These are phyloP conservation scores for Mirza zaza DNA, from an alignment of 2,113 vertebrate species.

Conservation along the genomic window DNA sequence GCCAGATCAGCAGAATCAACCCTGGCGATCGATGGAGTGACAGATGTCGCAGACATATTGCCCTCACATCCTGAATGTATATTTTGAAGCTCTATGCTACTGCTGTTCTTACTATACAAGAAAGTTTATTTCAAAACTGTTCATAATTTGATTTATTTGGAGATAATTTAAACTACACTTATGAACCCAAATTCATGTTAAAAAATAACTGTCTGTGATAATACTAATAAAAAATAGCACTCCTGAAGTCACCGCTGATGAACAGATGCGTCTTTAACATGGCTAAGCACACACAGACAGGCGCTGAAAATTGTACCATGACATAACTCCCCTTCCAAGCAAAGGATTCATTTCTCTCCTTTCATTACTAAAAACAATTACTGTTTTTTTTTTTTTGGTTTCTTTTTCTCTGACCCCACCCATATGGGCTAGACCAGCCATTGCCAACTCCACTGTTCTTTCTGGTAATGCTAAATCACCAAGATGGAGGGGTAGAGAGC, in stretches of 20 bases:
- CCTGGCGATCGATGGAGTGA: too few relatives aligned
- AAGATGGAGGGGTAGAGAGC: neutral
- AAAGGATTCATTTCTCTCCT: neutral
- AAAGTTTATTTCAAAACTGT: neutral
- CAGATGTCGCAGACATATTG: too few relatives aligned
- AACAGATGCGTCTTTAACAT: neutral
- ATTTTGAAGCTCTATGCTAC: constrained; percentile 13
- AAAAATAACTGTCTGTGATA: neutral
- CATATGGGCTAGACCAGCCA: neutral
- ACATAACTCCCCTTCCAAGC: neutral
- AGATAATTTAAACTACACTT: constrained; percentile 24
- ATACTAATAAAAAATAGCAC: neutral
- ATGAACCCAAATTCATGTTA: constrained; percentile 28
- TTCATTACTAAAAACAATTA: neutral
- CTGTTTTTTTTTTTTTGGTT: neutral
- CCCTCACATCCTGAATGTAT: neutral
- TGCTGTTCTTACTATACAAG: neutral
- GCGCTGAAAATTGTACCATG: neutral
- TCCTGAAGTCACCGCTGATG: neutral
- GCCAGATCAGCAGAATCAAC: too few relatives aligned
- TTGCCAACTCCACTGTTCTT: neutral
- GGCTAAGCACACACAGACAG: neutral
- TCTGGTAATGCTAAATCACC: neutral
- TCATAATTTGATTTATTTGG: constrained; percentile 32
- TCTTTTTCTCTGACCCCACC: neutral